Base-by-base conservation (phyloP, 2,113 vertebrate species). In the Menura novaehollandiae region DNA sequence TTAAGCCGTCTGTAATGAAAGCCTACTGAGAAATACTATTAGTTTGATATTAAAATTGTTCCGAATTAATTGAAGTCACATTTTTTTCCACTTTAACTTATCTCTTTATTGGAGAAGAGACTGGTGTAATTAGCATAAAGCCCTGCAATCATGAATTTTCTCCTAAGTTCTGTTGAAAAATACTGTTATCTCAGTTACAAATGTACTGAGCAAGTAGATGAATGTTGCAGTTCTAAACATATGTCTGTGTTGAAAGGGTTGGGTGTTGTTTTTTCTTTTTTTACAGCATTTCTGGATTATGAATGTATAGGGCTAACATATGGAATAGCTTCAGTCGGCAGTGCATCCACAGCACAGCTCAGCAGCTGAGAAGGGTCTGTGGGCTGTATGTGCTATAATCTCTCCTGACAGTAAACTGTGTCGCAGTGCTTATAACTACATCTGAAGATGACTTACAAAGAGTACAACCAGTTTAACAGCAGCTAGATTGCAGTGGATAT, bases 1-100 rank as follows among this genome's bases (percentile, higher is more conserved):
- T 81, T 76, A 94, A 80, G 62, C 88, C 46, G 72, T 73, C 88
- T 69, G 26, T 92, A 94, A 86, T 91, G 67, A 89, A 95, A 93
- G 47, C 55, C 85, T 93, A 63, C 55, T 85, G 43, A 69, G 78
- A 85, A 94, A 89, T 59, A 85, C 41, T 63, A 37, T 80, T 83
- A 81, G 55, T 49, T 77, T 82, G 47, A 63, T 82, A 85, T 41
- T 89, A 90, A 86, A 91, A 73, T 72, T 81, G 58, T 74, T 95
- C 77, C 90, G 77, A 90, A 79, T 73, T 51, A 92, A 67, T 51
- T 71, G 24, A 86, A 82, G 28, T 78, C 81, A 67, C 30, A 56
- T 63, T 73, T 37, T 69, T 63, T 39, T 32, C 52, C 56, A 64
- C 37, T 81, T 51, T 47, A 71, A 63, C 24, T 82, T 85, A 59